Evolutionary conservation across 2,888 invertebrate genomes (phyloP).

Genomic region (Tachina fera): DNA sequence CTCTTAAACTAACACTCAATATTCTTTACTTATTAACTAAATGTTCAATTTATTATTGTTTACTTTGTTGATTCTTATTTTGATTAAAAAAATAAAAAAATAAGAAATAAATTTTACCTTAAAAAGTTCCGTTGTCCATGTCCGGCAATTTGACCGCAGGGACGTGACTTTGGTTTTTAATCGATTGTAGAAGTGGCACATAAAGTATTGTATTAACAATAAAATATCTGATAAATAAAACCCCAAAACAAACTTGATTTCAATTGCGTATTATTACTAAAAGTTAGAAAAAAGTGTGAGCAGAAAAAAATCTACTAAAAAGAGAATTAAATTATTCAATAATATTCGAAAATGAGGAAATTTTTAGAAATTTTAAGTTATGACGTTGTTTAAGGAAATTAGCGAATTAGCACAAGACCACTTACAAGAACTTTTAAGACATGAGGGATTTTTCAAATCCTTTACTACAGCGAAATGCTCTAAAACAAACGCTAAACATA

Average conservation of each 20-base stretch:
- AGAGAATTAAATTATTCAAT: no score
- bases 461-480: no score
- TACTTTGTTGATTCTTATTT: constrained; percentile 29
- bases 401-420: no score
- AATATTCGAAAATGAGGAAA: no score
- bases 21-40: constrained; percentile 49
- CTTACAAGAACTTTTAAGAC: no score
- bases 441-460: no score
- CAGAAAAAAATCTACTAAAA: background rate
- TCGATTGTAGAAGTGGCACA: constrained; percentile 19
- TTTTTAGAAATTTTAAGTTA: no score
- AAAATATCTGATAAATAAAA: constrained; percentile 19
- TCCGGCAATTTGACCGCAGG: constrained; percentile 69
- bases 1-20: constrained; percentile 51
- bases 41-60: constrained; percentile 36
- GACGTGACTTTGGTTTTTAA: constrained; percentile 62
- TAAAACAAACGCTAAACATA: no score
- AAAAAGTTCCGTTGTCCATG: constrained; percentile 72
- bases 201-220: constrained; percentile 20
- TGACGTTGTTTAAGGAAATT: no score
- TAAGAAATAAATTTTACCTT: constrained; percentile 30
- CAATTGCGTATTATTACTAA: background rate
- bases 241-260: constrained; percentile 13
- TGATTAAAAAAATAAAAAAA: constrained; percentile 16
- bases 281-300: background rate